phyloP scores from a whole-genome alignment of 2,888 invertebrate species.

The Lasioglossum lativentre region DNA sequence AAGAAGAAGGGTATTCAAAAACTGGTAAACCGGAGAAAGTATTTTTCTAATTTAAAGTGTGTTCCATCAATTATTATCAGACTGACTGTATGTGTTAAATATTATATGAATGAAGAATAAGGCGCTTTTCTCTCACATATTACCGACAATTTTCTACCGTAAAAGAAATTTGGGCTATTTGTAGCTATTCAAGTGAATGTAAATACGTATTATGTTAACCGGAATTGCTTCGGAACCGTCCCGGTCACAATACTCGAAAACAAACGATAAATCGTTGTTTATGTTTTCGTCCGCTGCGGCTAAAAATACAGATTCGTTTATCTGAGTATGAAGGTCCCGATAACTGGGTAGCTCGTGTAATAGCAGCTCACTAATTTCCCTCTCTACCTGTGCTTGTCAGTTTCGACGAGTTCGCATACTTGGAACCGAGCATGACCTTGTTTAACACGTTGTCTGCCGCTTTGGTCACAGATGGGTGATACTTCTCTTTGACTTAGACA shows the following conservation, averaged over 20 bases:
- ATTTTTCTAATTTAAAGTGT: background rate
- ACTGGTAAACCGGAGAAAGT: too few species aligned
- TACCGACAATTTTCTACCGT: background rate
- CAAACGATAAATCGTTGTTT: slow-evolving; percentile 7
- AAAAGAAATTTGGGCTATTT: background rate
- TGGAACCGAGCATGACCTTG: background rate
- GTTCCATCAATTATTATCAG: too few species aligned
- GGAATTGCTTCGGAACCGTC: too few species aligned
- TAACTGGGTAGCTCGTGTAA: background rate
- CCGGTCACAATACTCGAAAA: background rate
- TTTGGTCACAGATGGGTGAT: background rate
- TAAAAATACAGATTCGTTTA: background rate
- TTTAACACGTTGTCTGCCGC: background rate
- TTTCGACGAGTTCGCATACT: background rate
- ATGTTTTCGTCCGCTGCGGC: background rate
- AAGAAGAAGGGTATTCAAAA: too few species aligned
- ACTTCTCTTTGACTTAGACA: background rate
- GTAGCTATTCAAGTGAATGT: background rate
- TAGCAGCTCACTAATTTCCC: background rate
- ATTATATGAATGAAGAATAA: too few species aligned
- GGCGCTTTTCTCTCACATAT: background rate
- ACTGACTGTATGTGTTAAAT: too few species aligned
- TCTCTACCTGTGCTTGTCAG: background rate
- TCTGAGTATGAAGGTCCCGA: background rate
- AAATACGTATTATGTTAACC: too few species aligned